Evolutionary conservation across 2,888 invertebrate genomes (phyloP).

Genomic region (Lissonota sp.): DNA sequence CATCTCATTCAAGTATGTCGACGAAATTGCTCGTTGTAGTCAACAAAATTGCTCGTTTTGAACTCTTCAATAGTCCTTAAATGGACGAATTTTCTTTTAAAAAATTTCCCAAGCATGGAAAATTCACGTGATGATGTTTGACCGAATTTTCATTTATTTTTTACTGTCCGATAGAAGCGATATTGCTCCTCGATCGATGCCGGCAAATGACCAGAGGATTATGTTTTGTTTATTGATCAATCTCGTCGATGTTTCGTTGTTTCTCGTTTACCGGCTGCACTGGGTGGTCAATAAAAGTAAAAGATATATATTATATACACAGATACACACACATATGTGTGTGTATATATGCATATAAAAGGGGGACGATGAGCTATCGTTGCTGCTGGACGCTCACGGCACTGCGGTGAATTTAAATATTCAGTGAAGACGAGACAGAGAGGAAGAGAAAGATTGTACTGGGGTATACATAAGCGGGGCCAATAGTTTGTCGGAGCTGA

Average conservation of each 20-base stretch:
- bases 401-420: slow-evolving; percentile 65
- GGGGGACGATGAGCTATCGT: slow-evolving; percentile 45
- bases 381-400: slow-evolving; percentile 54
- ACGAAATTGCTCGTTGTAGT: too few relatives aligned
- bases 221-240: slow-evolving; percentile 36
- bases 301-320: not conserved
- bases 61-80: too few relatives aligned
- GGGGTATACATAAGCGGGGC: slow-evolving; percentile 26
- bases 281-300: slow-evolving; percentile 1
- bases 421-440: slow-evolving; percentile 56
- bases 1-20: too few relatives aligned
- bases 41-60: too few relatives aligned
- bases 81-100: not conserved
- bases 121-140: not conserved
- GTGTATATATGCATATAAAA: slow-evolving; percentile 16
- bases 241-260: slow-evolving; percentile 14
- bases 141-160: not conserved
- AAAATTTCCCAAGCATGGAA: not conserved
- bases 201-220: slow-evolving; percentile 9
- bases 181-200: not conserved
- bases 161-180: not conserved
- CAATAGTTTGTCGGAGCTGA: slow-evolving; percentile 68
- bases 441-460: slow-evolving; percentile 41
- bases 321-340: not conserved
- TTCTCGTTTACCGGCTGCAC: not conserved